These are phyloP conservation scores for Nothobranchius kuhntae DNA, from an alignment of 2,113 vertebrate genomes.

Conservation along the genomic window DNA sequence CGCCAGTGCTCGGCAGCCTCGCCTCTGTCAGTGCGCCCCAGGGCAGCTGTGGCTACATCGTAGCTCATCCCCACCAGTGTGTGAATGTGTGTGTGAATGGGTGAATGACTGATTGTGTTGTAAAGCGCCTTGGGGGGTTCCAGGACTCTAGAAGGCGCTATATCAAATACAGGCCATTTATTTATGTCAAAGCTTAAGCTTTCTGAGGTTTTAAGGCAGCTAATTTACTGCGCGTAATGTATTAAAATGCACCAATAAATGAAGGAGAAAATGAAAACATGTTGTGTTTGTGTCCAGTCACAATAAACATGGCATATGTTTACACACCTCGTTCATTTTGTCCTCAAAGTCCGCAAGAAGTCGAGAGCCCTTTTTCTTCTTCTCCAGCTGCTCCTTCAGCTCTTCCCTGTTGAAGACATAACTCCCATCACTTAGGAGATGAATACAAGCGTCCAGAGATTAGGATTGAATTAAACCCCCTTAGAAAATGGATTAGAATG, in stretches of 20 bases:
- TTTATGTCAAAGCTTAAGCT: no score
- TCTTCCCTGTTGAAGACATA: conserved; percentile 86
- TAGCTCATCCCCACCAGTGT: no score
- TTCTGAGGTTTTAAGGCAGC: no score
- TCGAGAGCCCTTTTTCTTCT: conserved; percentile 97
- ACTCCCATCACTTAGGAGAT: not conserved
- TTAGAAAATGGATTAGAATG: not conserved
- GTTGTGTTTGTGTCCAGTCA: not conserved
- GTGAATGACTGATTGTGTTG: no score
- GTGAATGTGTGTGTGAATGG: no score
- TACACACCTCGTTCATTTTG: conserved; percentile 94
- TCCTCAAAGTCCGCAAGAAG: conserved; percentile 98
- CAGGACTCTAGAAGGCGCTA: no score
- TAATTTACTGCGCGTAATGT: not conserved
- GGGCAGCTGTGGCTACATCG: no score
- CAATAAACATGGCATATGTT: not conserved
- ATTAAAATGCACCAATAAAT: no score
- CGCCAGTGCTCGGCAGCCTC: no score
- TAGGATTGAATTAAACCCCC: not conserved
- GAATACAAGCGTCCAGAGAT: not conserved
- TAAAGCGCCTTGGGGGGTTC: no score
- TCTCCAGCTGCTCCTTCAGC: conserved; percentile 97
- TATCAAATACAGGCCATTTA: no score
- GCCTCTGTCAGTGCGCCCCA: no score
- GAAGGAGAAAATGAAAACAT: not conserved